phyloP scores from a whole-genome alignment of 2,113 vertebrate species.

The Periophthalmodon schlosseri region DNA sequence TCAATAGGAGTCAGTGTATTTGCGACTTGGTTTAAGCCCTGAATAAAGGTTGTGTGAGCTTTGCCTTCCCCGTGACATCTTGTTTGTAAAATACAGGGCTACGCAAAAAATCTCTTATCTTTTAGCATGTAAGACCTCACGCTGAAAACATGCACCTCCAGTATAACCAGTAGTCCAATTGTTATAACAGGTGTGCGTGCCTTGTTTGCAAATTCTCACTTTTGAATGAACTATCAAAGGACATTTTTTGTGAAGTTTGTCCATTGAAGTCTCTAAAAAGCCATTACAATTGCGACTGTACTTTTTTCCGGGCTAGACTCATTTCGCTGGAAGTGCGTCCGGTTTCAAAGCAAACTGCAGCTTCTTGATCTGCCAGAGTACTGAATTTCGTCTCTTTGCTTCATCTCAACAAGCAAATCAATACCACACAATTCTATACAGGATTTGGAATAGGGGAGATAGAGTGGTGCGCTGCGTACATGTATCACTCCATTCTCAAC shows the following conservation, averaged over 20 bases:
- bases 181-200: conserved; percentile 20
- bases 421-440: conserved; percentile 59
- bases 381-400: conserved; percentile 56
- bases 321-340: conserved; percentile 57
- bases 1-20: conserved; percentile 85
- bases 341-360: conserved; percentile 65
- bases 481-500: conserved; percentile 46
- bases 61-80: conserved; percentile 41
- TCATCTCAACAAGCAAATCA: conserved; percentile 73
- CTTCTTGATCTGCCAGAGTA: conserved; percentile 61
- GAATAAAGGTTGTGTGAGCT: conserved; percentile 80
- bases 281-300: conserved; percentile 27
- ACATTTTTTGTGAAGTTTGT: conserved; percentile 31
- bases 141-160: neutral
- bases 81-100: conserved; percentile 6
- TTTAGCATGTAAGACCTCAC: neutral
- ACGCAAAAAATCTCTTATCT: conserved; percentile 1
- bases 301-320: conserved; percentile 20
- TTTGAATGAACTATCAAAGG: conserved; percentile 8
- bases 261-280: conserved; percentile 26
- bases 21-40: conserved; percentile 84
- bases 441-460: conserved; percentile 27
- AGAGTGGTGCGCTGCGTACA: conserved; percentile 40
- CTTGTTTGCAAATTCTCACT: neutral
- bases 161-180: neutral